These are phyloP conservation scores for Rhyzopertha dominica DNA, from an alignment of 1,140 invertebrate genomes.

Conservation along the genomic window DNA sequence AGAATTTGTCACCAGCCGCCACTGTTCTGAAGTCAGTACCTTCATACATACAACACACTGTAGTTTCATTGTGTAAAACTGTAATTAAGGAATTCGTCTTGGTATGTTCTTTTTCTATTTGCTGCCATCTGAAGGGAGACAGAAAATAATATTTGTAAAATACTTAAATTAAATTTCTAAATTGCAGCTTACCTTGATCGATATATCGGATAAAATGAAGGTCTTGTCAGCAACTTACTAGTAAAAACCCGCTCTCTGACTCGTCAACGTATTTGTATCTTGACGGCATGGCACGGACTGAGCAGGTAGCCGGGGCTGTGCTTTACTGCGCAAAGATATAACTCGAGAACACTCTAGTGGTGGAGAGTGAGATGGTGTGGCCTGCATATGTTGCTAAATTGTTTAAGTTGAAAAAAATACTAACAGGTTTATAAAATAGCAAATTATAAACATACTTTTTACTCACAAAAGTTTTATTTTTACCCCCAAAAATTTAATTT, in stretches of 20 bases:
- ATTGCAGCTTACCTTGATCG: slow-evolving; percentile 25
- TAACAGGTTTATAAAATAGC: no score
- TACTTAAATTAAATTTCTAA: slow-evolving; percentile 26
- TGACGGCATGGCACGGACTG: slow-evolving; percentile 7
- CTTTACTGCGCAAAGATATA: not conserved
- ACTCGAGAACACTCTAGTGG: not conserved
- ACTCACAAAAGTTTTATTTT: no score
- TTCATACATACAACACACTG: slow-evolving; percentile 24
- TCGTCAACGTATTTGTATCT: slow-evolving; percentile 5
- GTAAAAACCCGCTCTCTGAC: slow-evolving; percentile 12
- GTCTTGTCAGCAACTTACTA: slow-evolving; percentile 15
- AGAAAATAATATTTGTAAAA: slow-evolving; percentile 24
- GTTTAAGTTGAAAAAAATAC: no score
- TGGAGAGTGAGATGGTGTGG: not conserved
- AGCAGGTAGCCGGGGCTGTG: not conserved
- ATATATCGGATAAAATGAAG: slow-evolving; percentile 22
- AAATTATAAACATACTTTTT: no score
- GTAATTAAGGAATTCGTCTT: slow-evolving; percentile 27
- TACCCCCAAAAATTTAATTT: no score
- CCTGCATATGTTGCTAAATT: slow-evolving; percentile 3
- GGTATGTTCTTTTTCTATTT: slow-evolving; percentile 27
- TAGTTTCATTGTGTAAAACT: slow-evolving; percentile 26
- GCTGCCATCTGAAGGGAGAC: slow-evolving; percentile 23
- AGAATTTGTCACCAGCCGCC: no score
- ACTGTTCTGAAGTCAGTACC: slow-evolving; percentile 24